phyloP scores from a whole-genome alignment of 2,888 invertebrate genomes.

The Gordius sp. region DNA sequence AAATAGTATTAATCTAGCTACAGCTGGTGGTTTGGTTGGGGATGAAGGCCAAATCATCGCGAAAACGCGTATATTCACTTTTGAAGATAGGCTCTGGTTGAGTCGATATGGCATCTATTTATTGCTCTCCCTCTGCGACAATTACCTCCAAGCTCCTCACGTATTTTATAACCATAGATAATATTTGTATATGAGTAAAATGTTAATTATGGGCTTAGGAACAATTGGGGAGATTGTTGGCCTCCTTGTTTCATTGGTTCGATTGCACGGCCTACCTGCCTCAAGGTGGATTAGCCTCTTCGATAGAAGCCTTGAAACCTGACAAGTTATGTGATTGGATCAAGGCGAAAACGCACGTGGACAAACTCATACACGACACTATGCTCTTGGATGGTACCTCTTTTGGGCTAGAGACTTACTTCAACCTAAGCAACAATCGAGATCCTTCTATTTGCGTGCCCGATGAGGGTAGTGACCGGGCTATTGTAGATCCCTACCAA shows the following conservation, averaged over 20 bases:
- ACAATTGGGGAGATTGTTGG: constrained; percentile 56
- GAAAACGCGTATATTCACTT: too few species aligned
- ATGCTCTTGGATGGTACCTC: not conserved
- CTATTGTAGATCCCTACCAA: not conserved
- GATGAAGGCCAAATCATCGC: too few species aligned
- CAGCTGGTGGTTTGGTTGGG: too few species aligned
- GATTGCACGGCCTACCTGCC: constrained; percentile 85
- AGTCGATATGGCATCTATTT: constrained; percentile 90
- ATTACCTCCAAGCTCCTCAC: constrained; percentile 30
- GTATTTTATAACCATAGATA: constrained; percentile 22
- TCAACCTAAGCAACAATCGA: too few species aligned
- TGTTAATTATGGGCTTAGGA: constrained; percentile 26
- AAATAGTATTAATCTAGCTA: too few species aligned
- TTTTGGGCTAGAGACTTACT: not conserved
- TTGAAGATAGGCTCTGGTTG: constrained; percentile 61
- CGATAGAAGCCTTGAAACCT: not conserved
- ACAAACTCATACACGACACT: not conserved
- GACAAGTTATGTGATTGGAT: not conserved
- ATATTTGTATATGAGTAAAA: not conserved
- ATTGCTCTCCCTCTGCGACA: constrained; percentile 54
- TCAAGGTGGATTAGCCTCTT: constrained; percentile 19
- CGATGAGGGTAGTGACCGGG: too few species aligned
- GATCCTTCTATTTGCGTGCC: too few species aligned
- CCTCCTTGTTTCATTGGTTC: constrained; percentile 97
- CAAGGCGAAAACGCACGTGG: not conserved